Percentiles rank a stretch among this genome's conserved stretches.
Evolutionary conservation across 1,140 invertebrate genomes (phyloP).

Genomic region (Hesperophylax magnus): DNA sequence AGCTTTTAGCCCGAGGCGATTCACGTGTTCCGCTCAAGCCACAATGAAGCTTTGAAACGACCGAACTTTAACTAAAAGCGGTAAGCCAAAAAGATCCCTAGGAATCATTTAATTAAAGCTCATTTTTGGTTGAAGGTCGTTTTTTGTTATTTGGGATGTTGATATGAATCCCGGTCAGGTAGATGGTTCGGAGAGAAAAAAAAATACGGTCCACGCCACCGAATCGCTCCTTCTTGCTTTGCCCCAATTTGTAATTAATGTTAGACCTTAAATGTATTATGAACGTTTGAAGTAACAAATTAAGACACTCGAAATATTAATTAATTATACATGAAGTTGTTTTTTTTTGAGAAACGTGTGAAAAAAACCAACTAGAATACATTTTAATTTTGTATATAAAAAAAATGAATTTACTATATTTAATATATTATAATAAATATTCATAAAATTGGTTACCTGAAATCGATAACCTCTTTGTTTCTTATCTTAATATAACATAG

Average conservation of each 20-base stretch:
- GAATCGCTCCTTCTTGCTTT: conserved; percentile 1
- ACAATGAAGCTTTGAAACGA: not conserved
- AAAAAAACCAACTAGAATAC: no score
- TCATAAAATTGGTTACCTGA: no score
- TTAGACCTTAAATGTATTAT: no score
- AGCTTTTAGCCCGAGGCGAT: conserved; percentile 54
- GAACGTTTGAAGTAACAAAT: not conserved
- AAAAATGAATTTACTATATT: no score
- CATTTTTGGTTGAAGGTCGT: conserved; percentile 8
- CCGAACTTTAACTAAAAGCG: not conserved
- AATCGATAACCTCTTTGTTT: no score
- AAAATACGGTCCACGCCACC: conserved; percentile 15
- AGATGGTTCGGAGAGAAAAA: conserved; percentile 36
- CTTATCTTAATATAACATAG: no score
- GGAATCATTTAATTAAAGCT: not conserved
- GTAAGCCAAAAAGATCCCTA: not conserved
- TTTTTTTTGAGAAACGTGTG: no score
- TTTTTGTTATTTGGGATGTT: not conserved
- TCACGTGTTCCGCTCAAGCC: conserved; percentile 55
- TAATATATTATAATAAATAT: no score
- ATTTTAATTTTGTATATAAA: no score
- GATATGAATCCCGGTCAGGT: conserved; percentile 42
- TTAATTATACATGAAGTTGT: no score
- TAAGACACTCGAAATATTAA: not conserved
- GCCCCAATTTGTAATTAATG: conserved; percentile 17